These are phyloP conservation scores for Sebastes paucispinis DNA, from an alignment of 2,797 vertebrate genomes.

Conservation along the genomic window DNA sequence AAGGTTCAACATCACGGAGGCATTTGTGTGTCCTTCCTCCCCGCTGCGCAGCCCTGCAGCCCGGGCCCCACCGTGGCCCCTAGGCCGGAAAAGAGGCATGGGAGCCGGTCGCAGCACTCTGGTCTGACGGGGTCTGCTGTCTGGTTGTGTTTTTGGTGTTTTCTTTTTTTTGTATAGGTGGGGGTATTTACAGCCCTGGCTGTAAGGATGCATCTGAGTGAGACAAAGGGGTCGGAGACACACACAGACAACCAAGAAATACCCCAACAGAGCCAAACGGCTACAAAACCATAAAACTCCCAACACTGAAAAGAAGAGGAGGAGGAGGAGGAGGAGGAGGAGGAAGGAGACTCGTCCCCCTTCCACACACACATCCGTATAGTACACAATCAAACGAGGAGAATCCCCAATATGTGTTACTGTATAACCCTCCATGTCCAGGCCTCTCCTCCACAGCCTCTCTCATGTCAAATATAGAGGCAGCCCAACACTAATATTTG, in stretches of 20 bases:
- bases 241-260: conserved; percentile 14
- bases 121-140: conserved; percentile 70
- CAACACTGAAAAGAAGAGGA: conserved; percentile 36
- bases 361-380: not conserved
- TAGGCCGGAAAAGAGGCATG: conserved; percentile 77
- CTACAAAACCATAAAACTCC: conserved; percentile 73
- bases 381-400: not conserved
- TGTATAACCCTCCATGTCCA: not conserved
- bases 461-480: not conserved
- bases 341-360: not conserved
- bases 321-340: conserved; percentile 36
- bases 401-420: not conserved
- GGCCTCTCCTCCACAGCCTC: not conserved
- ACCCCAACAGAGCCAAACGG: conserved; percentile 62
- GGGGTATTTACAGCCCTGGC: conserved; percentile 43
- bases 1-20: conserved; percentile 8
- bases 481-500: not conserved
- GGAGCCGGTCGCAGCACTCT: conserved; percentile 74
- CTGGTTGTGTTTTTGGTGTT: conserved; percentile 29
- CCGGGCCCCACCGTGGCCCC: conserved; percentile 41
- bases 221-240: conserved; percentile 83
- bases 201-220: conserved; percentile 75
- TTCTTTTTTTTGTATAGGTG: conserved; percentile 10
- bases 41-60: not conserved
- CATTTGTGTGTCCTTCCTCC: not conserved